Evolutionary conservation across 2,797 vertebrate species (phyloP), one percentile per base, ranked within the genome.

Genomic region (Zalophus californianus): DNA sequence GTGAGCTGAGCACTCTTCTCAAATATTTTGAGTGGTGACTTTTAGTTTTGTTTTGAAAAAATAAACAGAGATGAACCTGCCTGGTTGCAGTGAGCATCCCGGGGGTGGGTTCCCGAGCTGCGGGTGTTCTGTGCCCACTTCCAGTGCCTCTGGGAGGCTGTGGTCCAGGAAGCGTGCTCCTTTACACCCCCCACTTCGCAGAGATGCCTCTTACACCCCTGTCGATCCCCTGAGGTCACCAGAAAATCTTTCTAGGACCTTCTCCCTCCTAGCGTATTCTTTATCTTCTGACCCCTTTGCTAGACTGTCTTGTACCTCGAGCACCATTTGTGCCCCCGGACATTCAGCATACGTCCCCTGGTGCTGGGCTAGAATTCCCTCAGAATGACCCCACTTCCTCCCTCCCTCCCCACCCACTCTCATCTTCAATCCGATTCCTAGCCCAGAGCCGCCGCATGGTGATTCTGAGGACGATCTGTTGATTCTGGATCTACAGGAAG

Each of bases 31-130:
- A 94, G 86, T 78, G 96, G 72, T 54, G 93, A 70, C 50, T 91
- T 84, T 92, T 91, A 80, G 93, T 94, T 89, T 95, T 78, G 70
- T 94, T 97, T 96, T 92, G 72, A 70, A 79, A 93, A 94, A 83
- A 97, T 93, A 93, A 97, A 96, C 75, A 73, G 77, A 92, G 60
- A n/a, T 75, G 84, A 95, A 79, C 25, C 11, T 92, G 72, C 29
- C 58, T 75, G 56, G 27, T 66, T 73, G 18, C 52, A 8, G 38
- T 60, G 66, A 60, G 78, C 25, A 5, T 75, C 58, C 25, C 0
- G 6, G 60, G 64, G 41, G 15, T 0, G 8, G 58, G 44, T 25
- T 7, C 7, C 29, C 52, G 8, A 0, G 20, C 66, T 0, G 2
- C 0, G 0, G 25, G 80, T 32, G 16, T 44, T 54, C 12, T 7